Evolutionary conservation across 2,888 invertebrate genomes (phyloP), one percentile per base, ranked within the genome.

Genomic region (Periphyllus acericola): DNA sequence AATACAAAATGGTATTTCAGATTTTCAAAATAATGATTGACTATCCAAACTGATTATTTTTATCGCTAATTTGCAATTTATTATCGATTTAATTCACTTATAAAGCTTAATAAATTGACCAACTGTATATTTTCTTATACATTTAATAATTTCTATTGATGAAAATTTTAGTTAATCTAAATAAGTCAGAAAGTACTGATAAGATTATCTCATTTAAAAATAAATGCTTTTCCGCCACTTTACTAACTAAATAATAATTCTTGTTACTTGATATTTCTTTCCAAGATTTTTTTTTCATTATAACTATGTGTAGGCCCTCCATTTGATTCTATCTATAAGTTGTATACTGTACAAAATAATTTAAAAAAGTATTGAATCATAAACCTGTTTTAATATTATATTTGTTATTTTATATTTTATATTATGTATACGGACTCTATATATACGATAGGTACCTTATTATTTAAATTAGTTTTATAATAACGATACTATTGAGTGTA

Each of bases 191-290:
- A 81, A 66, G 40, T 40, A 80, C 29, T 4, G 40, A 66, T n/a
- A 19, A 29, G 17, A 40, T 66, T 40, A 66, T 40, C 0, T 6
- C 21, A 19, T 80, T 80, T 66, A 66, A 40, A 66, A 80, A 66
- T 40, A 19, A 66, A 14, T 66, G 9, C 25, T 66, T n/a, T n/a
- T 66, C 25, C 1, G 3, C 21, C 14, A 17, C 19, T 29, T 36
- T 80, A 80, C 17, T 40, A 80, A 40, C 5, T 29, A 40, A 66
- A 79, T 60, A 60, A 34, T 36, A 21, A 21, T 80, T 80, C 66
- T n/a, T 40, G 36, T 66, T 36, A 14, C 19, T 66, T 32, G 3
- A 46, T 81, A 40, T 68, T 81, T 29, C 9, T 81, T 46, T 46
- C 68, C 29, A 32, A 29, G 29, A 9, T n/a, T n/a, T 29, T 68